Conservation (phyloP, 1,140 invertebrate species). For the Bombus pascuorum region DNA sequence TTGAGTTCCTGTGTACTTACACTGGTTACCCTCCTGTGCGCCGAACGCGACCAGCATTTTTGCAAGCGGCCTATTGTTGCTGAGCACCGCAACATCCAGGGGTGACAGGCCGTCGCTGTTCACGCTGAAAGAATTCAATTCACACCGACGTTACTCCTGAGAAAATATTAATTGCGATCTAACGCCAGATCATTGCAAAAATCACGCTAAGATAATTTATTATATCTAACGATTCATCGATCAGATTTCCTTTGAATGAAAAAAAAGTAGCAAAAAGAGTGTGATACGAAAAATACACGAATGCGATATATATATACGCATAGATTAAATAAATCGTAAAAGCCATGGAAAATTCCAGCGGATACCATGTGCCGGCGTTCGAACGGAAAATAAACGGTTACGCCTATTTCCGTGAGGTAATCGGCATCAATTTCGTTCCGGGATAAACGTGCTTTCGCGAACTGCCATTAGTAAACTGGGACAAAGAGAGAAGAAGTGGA, state of each 20-base stretch:
- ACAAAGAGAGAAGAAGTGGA: slow-evolving; percentile 11
- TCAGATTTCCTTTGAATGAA: background rate
- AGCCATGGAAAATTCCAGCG: background rate
- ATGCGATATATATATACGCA: background rate
- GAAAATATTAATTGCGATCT: background rate
- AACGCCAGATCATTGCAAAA: background rate
- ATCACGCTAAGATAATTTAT: too few relatives aligned
- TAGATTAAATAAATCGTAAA: background rate
- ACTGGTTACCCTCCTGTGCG: slow-evolving; percentile 93
- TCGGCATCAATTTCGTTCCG: slow-evolving; percentile 34
- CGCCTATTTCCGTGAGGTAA: slow-evolving; percentile 24
- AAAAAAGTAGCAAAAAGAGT: background rate
- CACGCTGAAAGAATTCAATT: slow-evolving; percentile 83
- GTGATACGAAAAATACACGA: background rate
- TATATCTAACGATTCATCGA: background rate
- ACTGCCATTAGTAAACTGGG: slow-evolving; percentile 2
- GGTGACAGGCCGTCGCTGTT: slow-evolving; percentile 94
- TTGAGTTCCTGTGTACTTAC: slow-evolving; percentile 85
- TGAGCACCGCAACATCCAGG: slow-evolving; percentile 94
- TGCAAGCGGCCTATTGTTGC: slow-evolving; percentile 92
- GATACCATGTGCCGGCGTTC: too few relatives aligned
- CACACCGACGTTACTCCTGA: background rate
- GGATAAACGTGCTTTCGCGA: slow-evolving; percentile 36
- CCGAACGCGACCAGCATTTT: slow-evolving; percentile 94
- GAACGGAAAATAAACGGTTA: background rate